Evolutionary conservation across 2,113 vertebrate species (phyloP).

Genomic region (Rhinogobius similis): DNA sequence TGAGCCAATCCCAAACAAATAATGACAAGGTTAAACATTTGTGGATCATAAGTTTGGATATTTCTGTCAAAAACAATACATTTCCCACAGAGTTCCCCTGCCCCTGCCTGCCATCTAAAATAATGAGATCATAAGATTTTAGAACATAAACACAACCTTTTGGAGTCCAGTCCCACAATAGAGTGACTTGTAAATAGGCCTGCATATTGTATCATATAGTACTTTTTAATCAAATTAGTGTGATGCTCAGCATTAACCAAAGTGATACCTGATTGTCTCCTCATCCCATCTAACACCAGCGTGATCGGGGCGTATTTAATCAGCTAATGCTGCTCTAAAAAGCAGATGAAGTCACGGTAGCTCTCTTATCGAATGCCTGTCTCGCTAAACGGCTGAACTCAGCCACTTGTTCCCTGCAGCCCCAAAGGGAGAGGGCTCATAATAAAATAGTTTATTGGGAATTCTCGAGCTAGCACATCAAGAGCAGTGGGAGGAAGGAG

Average conservation of each 20-base stretch:
- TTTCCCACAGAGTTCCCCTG: too few relatives aligned
- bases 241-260: conserved; percentile 3
- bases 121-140: too few relatives aligned
- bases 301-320: conserved; percentile 59
- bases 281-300: conserved; percentile 18
- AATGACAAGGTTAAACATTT: too few relatives aligned
- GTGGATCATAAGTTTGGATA: too few relatives aligned
- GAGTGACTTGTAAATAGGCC: neutral
- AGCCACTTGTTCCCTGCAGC: conserved; percentile 54
- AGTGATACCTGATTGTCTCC: conserved; percentile 7
- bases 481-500: conserved; percentile 34
- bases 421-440: conserved; percentile 41
- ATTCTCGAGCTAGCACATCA: conserved; percentile 31
- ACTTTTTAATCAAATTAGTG: neutral
- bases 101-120: too few relatives aligned
- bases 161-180: neutral
- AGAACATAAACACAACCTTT: too few relatives aligned
- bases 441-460: conserved; percentile 55
- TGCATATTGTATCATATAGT: conserved; percentile 9
- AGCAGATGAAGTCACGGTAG: conserved; percentile 56
- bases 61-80: too few relatives aligned
- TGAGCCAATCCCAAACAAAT: too few relatives aligned
- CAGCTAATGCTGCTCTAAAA: conserved; percentile 64
- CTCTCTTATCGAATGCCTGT: conserved; percentile 46
- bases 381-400: conserved; percentile 50